Evolutionary conservation across 2,797 vertebrate species (phyloP).

Genomic region (Amblyopsis hoosieri): DNA sequence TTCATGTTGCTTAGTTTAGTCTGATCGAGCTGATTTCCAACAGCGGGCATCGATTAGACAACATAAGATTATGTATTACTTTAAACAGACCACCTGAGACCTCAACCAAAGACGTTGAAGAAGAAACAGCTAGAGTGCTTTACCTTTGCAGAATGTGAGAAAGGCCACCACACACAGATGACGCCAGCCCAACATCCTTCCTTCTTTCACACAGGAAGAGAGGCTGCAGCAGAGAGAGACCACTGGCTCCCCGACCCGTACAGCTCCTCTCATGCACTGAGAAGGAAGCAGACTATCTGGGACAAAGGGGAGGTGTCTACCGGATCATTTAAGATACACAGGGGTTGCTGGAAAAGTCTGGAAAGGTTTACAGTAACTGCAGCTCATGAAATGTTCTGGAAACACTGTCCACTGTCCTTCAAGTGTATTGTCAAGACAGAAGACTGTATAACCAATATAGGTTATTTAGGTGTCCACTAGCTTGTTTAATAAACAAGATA

Average conservation of each 20-base stretch:
- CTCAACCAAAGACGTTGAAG: not conserved
- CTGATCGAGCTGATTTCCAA: too few relatives aligned
- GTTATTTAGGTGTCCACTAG: too few relatives aligned
- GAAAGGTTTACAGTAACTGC: too few relatives aligned
- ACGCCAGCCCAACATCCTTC: constrained; percentile 56
- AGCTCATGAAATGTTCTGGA: too few relatives aligned
- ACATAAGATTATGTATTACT: not conserved
- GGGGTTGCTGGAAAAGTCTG: not conserved
- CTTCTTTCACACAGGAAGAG: not conserved
- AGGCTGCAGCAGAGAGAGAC: constrained; percentile 15
- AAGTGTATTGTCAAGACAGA: too few relatives aligned
- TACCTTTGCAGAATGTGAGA: constrained; percentile 73
- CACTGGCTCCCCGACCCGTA: constrained; percentile 7
- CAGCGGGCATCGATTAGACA: too few relatives aligned
- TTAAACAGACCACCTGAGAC: too few relatives aligned
- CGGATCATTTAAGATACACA: not conserved
- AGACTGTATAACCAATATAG: too few relatives aligned
- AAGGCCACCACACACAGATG: constrained; percentile 59
- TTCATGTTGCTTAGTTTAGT: too few relatives aligned
- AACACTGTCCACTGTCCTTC: too few relatives aligned
- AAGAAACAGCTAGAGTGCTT: constrained; percentile 21
- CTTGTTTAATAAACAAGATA: too few relatives aligned
- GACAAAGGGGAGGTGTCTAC: constrained; percentile 10
- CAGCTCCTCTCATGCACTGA: constrained; percentile 8
- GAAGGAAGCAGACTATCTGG: constrained; percentile 13